Evolutionary conservation across 2,888 invertebrate species (phyloP).

Genomic region (Unio pictorum): DNA sequence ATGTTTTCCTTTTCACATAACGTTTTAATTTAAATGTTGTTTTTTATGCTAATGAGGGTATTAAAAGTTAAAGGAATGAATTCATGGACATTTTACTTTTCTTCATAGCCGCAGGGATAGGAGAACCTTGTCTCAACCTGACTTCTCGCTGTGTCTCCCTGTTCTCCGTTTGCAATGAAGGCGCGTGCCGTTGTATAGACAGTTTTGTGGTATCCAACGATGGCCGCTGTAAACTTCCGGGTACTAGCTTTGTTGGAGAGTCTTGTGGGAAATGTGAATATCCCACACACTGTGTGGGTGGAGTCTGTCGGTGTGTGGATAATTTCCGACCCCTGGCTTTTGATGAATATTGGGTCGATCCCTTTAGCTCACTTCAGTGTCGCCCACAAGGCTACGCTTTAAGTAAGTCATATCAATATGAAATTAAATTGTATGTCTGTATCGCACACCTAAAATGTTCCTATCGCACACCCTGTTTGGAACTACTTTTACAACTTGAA

Average conservation of each 20-base stretch:
- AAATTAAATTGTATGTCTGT: too few relatives aligned
- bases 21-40: not conserved
- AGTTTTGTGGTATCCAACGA: constrained; percentile 38
- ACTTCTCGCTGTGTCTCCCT: constrained; percentile 36
- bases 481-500: too few relatives aligned
- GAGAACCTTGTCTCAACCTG: constrained; percentile 31
- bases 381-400: constrained; percentile 21
- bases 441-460: too few relatives aligned
- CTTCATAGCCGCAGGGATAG: constrained; percentile 27
- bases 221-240: constrained; percentile 45
- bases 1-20: not conserved
- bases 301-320: constrained; percentile 36
- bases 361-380: constrained; percentile 36
- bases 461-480: too few relatives aligned
- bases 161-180: constrained; percentile 32
- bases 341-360: constrained; percentile 49
- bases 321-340: constrained; percentile 32
- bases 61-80: too few relatives aligned
- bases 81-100: too few relatives aligned
- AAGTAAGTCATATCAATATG: constrained; percentile 6
- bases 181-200: constrained; percentile 31
- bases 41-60: not conserved
- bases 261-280: constrained; percentile 40
- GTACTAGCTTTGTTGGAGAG: constrained; percentile 39
- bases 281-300: constrained; percentile 35